A percentile compares a stretch with the other conserved stretches of the same genome.
Conservation (phyloP, 2,888 invertebrate genomes). For the Crocallis elinguaria region DNA sequence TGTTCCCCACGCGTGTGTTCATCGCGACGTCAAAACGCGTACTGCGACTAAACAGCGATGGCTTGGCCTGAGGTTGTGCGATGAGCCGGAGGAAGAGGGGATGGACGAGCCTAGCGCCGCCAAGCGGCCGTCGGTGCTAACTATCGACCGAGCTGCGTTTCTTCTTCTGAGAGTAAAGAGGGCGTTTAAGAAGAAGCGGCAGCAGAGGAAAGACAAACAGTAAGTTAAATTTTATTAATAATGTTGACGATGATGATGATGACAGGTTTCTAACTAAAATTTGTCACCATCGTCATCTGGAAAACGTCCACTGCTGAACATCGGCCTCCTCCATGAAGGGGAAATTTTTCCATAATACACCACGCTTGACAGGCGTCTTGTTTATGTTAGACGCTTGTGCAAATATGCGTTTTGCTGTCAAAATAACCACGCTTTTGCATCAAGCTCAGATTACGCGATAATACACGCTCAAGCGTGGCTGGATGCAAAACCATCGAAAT, state of each 20-base stretch:
- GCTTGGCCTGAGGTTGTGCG: slow-evolving; percentile 84
- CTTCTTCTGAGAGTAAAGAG: slow-evolving; percentile 93
- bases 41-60: slow-evolving; percentile 77
- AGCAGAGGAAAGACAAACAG: slow-evolving; percentile 94
- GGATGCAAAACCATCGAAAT: too few species aligned
- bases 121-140: slow-evolving; percentile 88
- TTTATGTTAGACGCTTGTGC: too few species aligned
- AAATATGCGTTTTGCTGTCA: too few species aligned
- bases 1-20: slow-evolving; percentile 40
- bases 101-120: slow-evolving; percentile 78
- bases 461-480: too few species aligned
- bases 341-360: too few species aligned
- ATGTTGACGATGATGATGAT: not conserved
- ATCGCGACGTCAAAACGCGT: slow-evolving; percentile 61
- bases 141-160: slow-evolving; percentile 96
- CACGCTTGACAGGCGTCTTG: too few species aligned
- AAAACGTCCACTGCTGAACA: too few species aligned
- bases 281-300: too few species aligned
- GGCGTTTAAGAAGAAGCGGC: slow-evolving; percentile 95
- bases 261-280: too few species aligned
- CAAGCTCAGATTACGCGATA: too few species aligned
- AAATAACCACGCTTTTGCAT: too few species aligned
- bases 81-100: slow-evolving; percentile 74
- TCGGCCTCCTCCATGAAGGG: too few species aligned
- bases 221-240: slow-evolving; percentile 76